Conservation (phyloP, 2,113 vertebrate genomes). For the Candoia aspera region DNA sequence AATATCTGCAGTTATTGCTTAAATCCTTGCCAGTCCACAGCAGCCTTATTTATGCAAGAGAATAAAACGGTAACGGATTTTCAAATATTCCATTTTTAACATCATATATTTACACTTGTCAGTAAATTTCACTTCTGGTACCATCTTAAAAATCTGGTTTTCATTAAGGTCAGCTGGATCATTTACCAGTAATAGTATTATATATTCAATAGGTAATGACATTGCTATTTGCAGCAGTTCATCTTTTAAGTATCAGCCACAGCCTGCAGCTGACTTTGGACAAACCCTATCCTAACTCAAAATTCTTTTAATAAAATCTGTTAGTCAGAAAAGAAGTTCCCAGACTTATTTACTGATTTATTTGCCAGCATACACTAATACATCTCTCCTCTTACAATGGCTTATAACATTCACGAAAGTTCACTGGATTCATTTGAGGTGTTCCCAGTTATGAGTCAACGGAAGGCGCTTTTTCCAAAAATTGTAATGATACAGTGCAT, state of each 20-base stretch:
- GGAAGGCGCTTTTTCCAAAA: background rate
- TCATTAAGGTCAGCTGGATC: background rate
- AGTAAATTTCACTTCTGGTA: background rate
- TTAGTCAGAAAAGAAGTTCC: background rate
- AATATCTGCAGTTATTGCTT: background rate
- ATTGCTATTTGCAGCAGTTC: background rate
- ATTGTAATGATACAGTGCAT: background rate
- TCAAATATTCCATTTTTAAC: background rate
- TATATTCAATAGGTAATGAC: background rate
- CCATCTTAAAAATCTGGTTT: background rate
- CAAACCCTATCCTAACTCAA: background rate
- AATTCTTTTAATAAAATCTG: background rate
- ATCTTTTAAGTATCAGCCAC: background rate
- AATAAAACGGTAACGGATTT: background rate
- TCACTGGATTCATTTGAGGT: background rate
- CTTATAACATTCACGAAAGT: background rate
- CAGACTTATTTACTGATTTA: background rate
- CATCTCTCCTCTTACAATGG: background rate
- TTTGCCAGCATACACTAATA: background rate
- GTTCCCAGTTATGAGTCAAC: background rate
- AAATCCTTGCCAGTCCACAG: background rate
- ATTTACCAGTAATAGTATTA: background rate
- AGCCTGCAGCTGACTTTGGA: background rate
- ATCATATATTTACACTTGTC: background rate
- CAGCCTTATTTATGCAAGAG: background rate